A percentile compares a stretch with the other conserved stretches of the same genome.
Conservation (phyloP, 2,113 vertebrate species). For the Semnornis frantzii region DNA sequence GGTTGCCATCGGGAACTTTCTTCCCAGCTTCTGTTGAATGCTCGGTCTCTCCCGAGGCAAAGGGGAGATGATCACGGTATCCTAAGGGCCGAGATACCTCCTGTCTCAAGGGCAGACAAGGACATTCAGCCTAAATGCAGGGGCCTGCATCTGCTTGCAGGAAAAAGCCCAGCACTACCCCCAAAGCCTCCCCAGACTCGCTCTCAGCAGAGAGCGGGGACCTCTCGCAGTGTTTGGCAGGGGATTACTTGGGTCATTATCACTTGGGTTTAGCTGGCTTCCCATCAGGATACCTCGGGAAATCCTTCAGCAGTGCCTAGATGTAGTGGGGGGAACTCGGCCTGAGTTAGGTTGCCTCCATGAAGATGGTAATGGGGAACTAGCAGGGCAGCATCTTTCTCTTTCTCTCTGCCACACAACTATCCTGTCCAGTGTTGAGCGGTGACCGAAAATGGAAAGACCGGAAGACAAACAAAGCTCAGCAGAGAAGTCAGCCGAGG, state of each 20-base stretch:
- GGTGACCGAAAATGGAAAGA: neutral
- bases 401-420: neutral
- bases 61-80: neutral
- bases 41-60: neutral
- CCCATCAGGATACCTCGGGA: neutral
- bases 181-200: neutral
- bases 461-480: neutral
- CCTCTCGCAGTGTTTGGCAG: neutral
- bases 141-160: neutral
- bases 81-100: neutral
- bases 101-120: neutral
- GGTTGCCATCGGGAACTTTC: neutral
- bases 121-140: neutral
- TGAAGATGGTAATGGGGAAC: neutral
- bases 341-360: neutral
- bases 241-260: neutral
- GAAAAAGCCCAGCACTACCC: fast-evolving
- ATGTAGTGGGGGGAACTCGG: neutral
- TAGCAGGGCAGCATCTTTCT: neutral
- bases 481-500: neutral
- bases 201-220: neutral
- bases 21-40: neutral
- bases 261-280: neutral
- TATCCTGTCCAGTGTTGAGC: neutral
- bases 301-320: neutral